Evolutionary conservation across 2,113 vertebrate genomes (phyloP), one percentile per base, ranked within the genome.

Genomic region (Lates calcarifer): DNA sequence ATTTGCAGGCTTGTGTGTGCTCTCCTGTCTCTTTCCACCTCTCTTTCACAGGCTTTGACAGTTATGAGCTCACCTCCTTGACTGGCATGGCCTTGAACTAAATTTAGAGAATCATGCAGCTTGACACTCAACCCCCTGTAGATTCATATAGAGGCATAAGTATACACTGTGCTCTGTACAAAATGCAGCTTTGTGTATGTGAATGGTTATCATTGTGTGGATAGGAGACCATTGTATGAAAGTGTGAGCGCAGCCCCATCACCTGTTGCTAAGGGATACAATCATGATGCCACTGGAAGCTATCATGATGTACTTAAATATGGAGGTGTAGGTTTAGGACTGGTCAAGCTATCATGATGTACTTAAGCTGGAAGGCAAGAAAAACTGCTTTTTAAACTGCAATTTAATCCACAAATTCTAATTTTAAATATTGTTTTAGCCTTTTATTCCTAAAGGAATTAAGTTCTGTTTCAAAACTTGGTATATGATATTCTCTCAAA

Each of bases 21-120:
- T 85, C 65, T 72, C 80, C 85, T 82, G 84, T 89, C 83, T 85
- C 67, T 79, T 83, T 72, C 63, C 82, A 69, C 69, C 72, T 78
- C 84, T 83, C 71, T 63, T 83, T 89, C 78, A 91, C 88, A 87
- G 82, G 76, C 81, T 81, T 47, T 91, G 91, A 92, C 91, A 95
- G 92, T 91, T 89, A 84, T 74, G 85, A 87, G 83, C 77, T 91
- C 67, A 69, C 82, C 86, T 83, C 39, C 63, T 89, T 88, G 89
- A 93, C 84, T 90, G 89, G 58, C 88, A 76, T 68, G 76, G 89
- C 86, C 76, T 91, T 92, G 90, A 90, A 90, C 91, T 90, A 90
- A 90, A 90, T 91, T 90, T 90, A 89, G 82, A 90, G 76, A 87
- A 73, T 87, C 74, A 84, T 86, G 79, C 69, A 69, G 73, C 51